phyloP scores from a whole-genome alignment of 1,140 invertebrate species.

The Spodoptera frugiperda region DNA sequence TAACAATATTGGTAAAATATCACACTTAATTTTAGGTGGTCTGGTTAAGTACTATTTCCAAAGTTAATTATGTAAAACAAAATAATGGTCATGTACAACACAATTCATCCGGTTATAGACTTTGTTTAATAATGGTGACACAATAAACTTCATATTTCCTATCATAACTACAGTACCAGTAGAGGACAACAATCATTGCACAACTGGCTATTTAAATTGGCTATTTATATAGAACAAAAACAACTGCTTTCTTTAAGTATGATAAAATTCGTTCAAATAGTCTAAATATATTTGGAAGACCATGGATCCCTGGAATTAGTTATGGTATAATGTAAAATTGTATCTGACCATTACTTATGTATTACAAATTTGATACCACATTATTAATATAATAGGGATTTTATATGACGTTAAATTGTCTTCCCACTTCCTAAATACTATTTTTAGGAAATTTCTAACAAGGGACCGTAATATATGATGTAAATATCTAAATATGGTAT shows the following conservation, averaged over 20 bases:
- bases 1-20: conserved; percentile 79
- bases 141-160: conserved; percentile 17
- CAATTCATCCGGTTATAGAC: conserved; percentile 39
- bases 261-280: conserved; percentile 51
- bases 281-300: conserved; percentile 61
- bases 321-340: conserved; percentile 50
- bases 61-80: conserved; percentile 62
- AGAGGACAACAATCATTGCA: conserved; percentile 1
- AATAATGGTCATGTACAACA: conserved; percentile 65
- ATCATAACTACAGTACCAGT: conserved; percentile 8
- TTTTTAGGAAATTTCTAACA: conserved; percentile 45
- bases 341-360: conserved; percentile 68
- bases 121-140: background rate
- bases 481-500: conserved; percentile 57
- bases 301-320: conserved; percentile 52
- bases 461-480: conserved; percentile 47
- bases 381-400: conserved; percentile 65
- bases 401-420: conserved; percentile 41
- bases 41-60: conserved; percentile 79
- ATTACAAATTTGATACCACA: conserved; percentile 69
- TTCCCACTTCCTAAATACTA: conserved; percentile 46
- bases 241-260: background rate
- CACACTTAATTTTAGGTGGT: conserved; percentile 79
- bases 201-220: background rate
- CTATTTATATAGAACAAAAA: background rate